These are phyloP conservation scores for Gibbula magus DNA, from an alignment of 2,888 invertebrate species.

Conservation along the genomic window DNA sequence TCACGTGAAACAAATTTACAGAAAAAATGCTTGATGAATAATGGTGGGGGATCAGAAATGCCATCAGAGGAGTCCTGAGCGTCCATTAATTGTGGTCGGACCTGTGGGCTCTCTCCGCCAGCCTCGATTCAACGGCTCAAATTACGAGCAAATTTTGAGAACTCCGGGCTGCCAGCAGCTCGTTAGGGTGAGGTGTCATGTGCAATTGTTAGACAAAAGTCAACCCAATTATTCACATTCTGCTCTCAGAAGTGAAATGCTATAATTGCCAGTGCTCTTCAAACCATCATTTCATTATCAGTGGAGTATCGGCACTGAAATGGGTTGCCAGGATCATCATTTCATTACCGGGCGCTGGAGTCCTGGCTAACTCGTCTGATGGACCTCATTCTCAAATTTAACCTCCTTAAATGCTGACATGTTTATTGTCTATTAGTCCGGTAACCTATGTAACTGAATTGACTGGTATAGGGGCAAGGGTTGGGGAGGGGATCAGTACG, in stretches of 20 bases:
- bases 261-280: not conserved
- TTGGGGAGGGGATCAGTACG: too few species aligned
- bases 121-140: not conserved
- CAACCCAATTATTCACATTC: slow-evolving; percentile 7
- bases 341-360: not conserved
- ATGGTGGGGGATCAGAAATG: not conserved
- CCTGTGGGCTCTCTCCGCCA: not conserved
- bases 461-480: too few species aligned
- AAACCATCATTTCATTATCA: slow-evolving; percentile 3
- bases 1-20: slow-evolving; percentile 1
- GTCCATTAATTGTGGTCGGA: not conserved
- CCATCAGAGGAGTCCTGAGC: not conserved
- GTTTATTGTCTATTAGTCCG: not conserved
- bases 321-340: not conserved
- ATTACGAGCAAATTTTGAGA: slow-evolving; percentile 10
- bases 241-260: not conserved
- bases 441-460: too few species aligned
- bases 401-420: slow-evolving; percentile 4
- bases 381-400: not conserved
- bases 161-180: not conserved
- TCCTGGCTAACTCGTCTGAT: not conserved
- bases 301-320: not conserved
- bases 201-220: not conserved
- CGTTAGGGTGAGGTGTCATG: slow-evolving; percentile 4
- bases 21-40: not conserved